These are phyloP conservation scores for Cydia strobilella DNA, from an alignment of 1,140 invertebrate species.

Conservation along the genomic window DNA sequence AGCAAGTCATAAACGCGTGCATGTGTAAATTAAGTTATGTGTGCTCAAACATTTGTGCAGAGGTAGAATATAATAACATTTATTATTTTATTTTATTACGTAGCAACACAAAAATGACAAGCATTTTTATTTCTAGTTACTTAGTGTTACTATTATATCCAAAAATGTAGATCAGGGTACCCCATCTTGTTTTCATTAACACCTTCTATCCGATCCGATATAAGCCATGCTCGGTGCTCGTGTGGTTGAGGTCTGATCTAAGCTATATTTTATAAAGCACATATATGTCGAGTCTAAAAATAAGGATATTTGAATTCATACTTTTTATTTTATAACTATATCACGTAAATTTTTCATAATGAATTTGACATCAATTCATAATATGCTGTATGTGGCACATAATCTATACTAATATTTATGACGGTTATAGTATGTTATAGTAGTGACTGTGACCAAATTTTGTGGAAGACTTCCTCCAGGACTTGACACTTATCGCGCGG, in stretches of 20 bases:
- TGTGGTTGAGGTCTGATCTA: conserved; percentile 44
- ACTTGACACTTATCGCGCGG: background rate
- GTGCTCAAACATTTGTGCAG: conserved; percentile 57
- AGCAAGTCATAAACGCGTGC: conserved; percentile 27
- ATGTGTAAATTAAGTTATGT: conserved; percentile 50
- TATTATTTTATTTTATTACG: conserved; percentile 34
- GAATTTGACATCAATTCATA: conserved; percentile 47
- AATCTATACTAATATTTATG: conserved; percentile 66
- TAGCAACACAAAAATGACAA: conserved; percentile 57
- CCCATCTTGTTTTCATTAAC: background rate
- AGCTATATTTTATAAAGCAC: conserved; percentile 62
- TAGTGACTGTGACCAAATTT: background rate
- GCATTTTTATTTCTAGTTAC: conserved; percentile 36
- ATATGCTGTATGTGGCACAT: conserved; percentile 41
- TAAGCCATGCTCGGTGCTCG: background rate
- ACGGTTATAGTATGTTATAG: conserved; percentile 45
- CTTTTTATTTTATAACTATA: conserved; percentile 55
- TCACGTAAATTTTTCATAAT: conserved; percentile 51
- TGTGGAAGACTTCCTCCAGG: background rate
- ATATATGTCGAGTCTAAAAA: conserved; percentile 74
- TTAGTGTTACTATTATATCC: conserved; percentile 7
- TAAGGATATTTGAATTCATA: conserved; percentile 65
- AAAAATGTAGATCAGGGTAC: conserved; percentile 1
- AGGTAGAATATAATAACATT: conserved; percentile 44
- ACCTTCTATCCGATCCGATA: background rate